Percentiles rank a stretch among this genome's conserved stretches.
phyloP scores from a whole-genome alignment of 2,888 invertebrate genomes.

The Cybosia mesomella region DNA sequence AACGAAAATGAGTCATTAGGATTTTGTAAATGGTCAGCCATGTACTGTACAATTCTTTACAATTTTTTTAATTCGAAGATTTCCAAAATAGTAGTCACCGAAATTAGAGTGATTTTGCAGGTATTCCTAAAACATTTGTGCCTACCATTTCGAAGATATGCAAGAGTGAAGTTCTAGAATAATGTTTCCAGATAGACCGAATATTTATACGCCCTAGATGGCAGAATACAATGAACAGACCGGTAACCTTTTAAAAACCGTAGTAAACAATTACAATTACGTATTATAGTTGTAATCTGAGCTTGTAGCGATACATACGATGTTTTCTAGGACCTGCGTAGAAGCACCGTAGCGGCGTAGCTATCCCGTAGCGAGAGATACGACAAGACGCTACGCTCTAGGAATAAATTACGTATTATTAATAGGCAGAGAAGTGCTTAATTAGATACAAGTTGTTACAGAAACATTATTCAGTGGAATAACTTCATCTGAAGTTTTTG shows the following conservation, averaged over 20 bases:
- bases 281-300: too few species aligned
- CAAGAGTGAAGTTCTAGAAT: too few species aligned
- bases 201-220: too few species aligned
- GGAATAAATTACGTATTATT: not conserved
- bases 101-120: not conserved
- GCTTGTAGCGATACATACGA: too few species aligned
- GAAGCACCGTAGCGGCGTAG: not conserved
- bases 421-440: not conserved
- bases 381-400: not conserved
- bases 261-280: too few species aligned
- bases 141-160: too few species aligned
- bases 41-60: not conserved
- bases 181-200: too few species aligned
- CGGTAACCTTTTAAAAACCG: too few species aligned
- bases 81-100: too few species aligned
- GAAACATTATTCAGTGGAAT: not conserved
- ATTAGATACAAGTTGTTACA: not conserved
- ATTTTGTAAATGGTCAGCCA: not conserved
- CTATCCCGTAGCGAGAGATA: not conserved
- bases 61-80: not conserved
- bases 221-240: too few species aligned
- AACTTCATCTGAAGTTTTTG: not conserved
- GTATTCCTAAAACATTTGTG: too few species aligned
- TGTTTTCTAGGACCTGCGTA: not conserved
- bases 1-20: not conserved